Conservation (phyloP, 1,140 invertebrate species). For the Euura saliciscinereae region DNA sequence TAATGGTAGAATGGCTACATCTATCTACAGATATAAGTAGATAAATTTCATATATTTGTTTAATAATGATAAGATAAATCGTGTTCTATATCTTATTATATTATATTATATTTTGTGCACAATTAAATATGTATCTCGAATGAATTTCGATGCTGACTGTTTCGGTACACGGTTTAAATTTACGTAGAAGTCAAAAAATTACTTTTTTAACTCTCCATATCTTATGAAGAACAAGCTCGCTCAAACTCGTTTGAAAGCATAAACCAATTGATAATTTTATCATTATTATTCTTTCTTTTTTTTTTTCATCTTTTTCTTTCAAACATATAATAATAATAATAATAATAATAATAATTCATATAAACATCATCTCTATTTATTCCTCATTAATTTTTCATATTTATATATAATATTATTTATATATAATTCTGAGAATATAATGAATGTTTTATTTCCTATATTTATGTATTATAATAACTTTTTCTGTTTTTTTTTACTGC, state of each 20-base stretch:
- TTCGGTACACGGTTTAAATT: constrained; percentile 45
- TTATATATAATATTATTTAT: constrained; percentile 35
- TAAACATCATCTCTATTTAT: constrained; percentile 56
- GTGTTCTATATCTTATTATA: not conserved
- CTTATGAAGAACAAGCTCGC: constrained; percentile 46
- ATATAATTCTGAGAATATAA: constrained; percentile 40
- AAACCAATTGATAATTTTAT: constrained; percentile 56
- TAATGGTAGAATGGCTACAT: no score
- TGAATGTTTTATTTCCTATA: constrained; percentile 29
- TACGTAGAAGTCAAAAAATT: constrained; percentile 21
- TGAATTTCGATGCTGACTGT: constrained; percentile 14
- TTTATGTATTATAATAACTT: constrained; percentile 17
- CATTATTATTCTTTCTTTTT: constrained; percentile 40
- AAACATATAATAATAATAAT: constrained; percentile 31
- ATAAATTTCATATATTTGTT: not conserved
- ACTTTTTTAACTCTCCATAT: constrained; percentile 29
- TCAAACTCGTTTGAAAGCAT: constrained; percentile 54
- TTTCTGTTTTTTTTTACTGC: not conserved
- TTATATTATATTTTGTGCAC: not conserved
- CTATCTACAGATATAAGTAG: not conserved
- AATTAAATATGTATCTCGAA: not conserved
- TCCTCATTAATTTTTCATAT: constrained; percentile 36
- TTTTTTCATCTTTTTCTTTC: not conserved
- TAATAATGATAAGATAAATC: not conserved
- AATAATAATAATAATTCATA: constrained; percentile 43